Conservation (phyloP, 1,140 invertebrate genomes). For the Ceratina calcarata region DNA sequence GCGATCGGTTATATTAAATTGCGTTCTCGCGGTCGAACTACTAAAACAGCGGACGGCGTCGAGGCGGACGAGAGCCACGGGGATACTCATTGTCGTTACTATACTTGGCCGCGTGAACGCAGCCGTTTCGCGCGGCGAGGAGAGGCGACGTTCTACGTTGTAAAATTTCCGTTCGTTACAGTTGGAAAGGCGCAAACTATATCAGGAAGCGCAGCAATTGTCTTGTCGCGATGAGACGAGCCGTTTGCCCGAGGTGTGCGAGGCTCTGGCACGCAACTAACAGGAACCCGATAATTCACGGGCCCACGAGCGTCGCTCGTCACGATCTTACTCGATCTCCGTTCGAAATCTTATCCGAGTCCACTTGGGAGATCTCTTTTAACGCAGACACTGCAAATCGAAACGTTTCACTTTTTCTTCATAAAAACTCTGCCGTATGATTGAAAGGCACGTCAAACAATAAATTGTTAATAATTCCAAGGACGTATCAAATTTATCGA, state of each 20-base stretch:
- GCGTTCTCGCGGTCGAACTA: too few species aligned
- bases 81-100: too few species aligned
- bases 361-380: neutral
- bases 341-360: constrained; percentile 51
- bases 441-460: too few species aligned
- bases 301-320: constrained; percentile 32
- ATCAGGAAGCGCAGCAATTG: constrained; percentile 77
- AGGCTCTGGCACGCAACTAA: constrained; percentile 74
- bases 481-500: too few species aligned
- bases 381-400: too few species aligned
- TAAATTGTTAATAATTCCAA: too few species aligned
- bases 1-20: neutral
- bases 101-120: too few species aligned
- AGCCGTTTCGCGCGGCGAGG: constrained; percentile 8
- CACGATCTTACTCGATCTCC: neutral
- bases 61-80: too few species aligned
- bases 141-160: constrained; percentile 21
- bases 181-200: constrained; percentile 69
- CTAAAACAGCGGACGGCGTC: too few species aligned
- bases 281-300: constrained; percentile 76
- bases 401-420: too few species aligned
- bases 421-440: too few species aligned
- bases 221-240: constrained; percentile 73
- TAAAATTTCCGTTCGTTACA: constrained; percentile 64
- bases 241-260: constrained; percentile 66